Evolutionary conservation across 1,140 invertebrate genomes (phyloP).

Genomic region (Hyles euphorbiae): DNA sequence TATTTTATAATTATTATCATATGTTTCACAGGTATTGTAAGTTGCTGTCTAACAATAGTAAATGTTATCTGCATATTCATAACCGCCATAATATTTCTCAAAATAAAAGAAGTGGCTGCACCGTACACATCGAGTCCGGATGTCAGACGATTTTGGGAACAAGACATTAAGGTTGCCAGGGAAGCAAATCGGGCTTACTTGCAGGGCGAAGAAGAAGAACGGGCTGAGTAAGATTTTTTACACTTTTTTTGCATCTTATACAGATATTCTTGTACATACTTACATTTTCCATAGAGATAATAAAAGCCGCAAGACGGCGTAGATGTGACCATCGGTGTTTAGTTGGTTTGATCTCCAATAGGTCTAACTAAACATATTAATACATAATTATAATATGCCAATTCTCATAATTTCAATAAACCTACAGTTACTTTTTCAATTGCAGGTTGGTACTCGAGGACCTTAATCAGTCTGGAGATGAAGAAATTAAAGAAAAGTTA

Average conservation of each 20-base stretch:
- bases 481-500: conserved; percentile 61
- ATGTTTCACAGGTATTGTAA: conserved; percentile 79
- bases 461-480: conserved; percentile 58
- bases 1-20: conserved; percentile 1
- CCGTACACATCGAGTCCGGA: conserved; percentile 86
- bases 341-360: neutral
- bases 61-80: conserved; percentile 92
- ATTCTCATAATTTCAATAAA: neutral
- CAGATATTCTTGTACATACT: neutral
- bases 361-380: too few species aligned
- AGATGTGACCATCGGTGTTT: neutral
- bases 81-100: conserved; percentile 87
- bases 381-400: too few species aligned
- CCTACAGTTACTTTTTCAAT: conserved; percentile 15
- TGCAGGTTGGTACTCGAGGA: conserved; percentile 67
- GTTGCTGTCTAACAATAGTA: conserved; percentile 86
- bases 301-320: too few species aligned
- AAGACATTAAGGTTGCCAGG: conserved; percentile 82
- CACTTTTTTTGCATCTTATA: neutral
- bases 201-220: conserved; percentile 57
- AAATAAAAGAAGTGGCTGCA: conserved; percentile 91
- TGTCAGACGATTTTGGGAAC: conserved; percentile 87
- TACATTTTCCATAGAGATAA: neutral
- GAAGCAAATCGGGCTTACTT: conserved; percentile 77
- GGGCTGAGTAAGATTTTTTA: conserved; percentile 47